phyloP scores from a whole-genome alignment of 1,140 invertebrate genomes.

The Reticulitermes speratus region DNA sequence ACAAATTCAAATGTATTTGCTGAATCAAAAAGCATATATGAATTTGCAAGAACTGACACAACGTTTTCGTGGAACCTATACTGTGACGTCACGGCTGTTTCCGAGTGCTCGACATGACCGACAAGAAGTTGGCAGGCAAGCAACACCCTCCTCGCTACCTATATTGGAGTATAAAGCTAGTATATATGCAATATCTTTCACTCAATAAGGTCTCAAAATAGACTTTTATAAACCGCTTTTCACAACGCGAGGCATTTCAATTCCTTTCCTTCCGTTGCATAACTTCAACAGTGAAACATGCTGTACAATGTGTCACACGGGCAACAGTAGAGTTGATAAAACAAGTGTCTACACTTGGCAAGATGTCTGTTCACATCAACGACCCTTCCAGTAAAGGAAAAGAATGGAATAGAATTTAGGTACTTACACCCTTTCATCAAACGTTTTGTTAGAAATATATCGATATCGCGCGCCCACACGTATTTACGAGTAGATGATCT shows the following conservation, averaged over 20 bases:
- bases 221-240: background rate
- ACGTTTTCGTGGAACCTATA: background rate
- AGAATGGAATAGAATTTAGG: too few species aligned
- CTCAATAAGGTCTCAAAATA: background rate
- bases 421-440: too few species aligned
- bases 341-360: background rate
- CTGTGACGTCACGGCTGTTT: background rate
- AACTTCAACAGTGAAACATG: too few species aligned
- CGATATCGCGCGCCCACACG: too few species aligned
- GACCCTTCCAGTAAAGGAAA: too few species aligned
- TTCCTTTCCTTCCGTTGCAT: background rate
- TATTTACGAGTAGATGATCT: too few species aligned
- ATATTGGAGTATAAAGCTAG: background rate
- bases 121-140: too few species aligned
- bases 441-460: too few species aligned
- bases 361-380: too few species aligned
- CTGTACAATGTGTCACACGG: background rate
- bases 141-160: background rate
- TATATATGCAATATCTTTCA: background rate
- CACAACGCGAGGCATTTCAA: background rate
- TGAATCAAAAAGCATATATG: too few species aligned
- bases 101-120: background rate
- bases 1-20: too few species aligned
- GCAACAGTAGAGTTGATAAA: background rate
- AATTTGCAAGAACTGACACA: too few species aligned